Conservation (phyloP, 2,797 vertebrate species). For the Sphenopsis melanotis region DNA sequence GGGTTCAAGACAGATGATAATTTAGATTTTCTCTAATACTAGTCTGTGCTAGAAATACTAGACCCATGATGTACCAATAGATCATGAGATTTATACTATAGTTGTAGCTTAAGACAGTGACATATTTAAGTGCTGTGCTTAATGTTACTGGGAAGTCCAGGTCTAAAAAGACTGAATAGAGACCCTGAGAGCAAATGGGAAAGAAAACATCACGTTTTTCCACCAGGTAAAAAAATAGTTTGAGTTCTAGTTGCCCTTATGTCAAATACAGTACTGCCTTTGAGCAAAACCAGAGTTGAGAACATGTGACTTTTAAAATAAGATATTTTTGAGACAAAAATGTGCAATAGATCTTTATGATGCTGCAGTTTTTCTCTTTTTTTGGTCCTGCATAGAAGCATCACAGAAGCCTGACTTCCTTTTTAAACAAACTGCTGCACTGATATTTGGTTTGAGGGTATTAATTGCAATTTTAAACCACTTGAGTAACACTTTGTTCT, state of each 20-base stretch:
- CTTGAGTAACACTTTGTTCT: neutral
- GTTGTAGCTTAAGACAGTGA: conserved; percentile 3
- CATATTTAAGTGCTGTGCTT: conserved; percentile 10
- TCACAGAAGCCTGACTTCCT: neutral
- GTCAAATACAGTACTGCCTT: neutral
- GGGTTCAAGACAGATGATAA: conserved; percentile 43
- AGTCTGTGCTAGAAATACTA: conserved; percentile 20
- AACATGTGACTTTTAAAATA: neutral
- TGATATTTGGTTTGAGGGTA: neutral
- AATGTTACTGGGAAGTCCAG: conserved; percentile 1
- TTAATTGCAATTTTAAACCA: neutral
- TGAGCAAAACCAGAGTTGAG: neutral
- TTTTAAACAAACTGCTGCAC: neutral
- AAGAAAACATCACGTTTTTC: neutral
- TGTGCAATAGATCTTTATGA: neutral
- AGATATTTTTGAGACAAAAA: neutral
- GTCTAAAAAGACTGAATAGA: neutral
- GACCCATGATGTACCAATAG: neutral
- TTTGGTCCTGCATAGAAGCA: neutral
- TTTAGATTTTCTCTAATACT: conserved; percentile 40
- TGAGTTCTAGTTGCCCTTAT: neutral
- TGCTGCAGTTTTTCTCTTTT: neutral
- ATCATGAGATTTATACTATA: conserved; percentile 17
- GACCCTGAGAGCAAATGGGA: neutral
- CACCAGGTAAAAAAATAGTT: neutral